These are phyloP conservation scores for Eulimnadia texana DNA, from an alignment of 1,140 invertebrate genomes.

Conservation along the genomic window DNA sequence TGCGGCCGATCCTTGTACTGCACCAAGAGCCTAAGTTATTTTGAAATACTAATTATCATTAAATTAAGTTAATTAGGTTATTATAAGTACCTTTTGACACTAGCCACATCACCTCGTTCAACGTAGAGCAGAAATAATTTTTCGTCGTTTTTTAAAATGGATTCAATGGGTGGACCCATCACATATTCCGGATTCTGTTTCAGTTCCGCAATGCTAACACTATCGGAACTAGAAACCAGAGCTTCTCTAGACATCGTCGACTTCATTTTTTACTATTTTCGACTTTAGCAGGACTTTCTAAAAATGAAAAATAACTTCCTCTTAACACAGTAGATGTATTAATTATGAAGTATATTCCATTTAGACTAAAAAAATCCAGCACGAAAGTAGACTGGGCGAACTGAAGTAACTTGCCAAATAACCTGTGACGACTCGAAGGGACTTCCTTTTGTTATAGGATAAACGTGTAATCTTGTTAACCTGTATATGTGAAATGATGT, in stretches of 20 bases:
- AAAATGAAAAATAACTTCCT: too few relatives aligned
- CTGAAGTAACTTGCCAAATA: neutral
- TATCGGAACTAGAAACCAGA: neutral
- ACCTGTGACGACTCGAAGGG: neutral
- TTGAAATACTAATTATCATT: slow-evolving; percentile 14
- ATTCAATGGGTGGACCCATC: slow-evolving; percentile 32
- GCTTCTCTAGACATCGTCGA: neutral
- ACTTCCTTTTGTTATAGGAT: neutral
- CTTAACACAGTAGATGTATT: too few relatives aligned
- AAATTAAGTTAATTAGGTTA: neutral
- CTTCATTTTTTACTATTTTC: neutral
- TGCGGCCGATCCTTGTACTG: slow-evolving; percentile 45
- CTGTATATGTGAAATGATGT: neutral
- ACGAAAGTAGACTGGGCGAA: too few relatives aligned
- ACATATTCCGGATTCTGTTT: slow-evolving; percentile 12
- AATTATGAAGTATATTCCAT: too few relatives aligned
- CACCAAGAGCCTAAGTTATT: slow-evolving; percentile 39
- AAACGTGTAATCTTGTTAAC: neutral
- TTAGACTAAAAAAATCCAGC: too few relatives aligned
- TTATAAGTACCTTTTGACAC: slow-evolving; percentile 50
- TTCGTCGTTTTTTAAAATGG: slow-evolving; percentile 56
- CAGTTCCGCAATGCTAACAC: neutral
- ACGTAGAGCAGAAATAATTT: slow-evolving; percentile 69
- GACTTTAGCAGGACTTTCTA: too few relatives aligned
- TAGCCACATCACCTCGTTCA: slow-evolving; percentile 75